Evolutionary conservation across 1,140 invertebrate species (phyloP).

Genomic region (Tribolium madens): DNA sequence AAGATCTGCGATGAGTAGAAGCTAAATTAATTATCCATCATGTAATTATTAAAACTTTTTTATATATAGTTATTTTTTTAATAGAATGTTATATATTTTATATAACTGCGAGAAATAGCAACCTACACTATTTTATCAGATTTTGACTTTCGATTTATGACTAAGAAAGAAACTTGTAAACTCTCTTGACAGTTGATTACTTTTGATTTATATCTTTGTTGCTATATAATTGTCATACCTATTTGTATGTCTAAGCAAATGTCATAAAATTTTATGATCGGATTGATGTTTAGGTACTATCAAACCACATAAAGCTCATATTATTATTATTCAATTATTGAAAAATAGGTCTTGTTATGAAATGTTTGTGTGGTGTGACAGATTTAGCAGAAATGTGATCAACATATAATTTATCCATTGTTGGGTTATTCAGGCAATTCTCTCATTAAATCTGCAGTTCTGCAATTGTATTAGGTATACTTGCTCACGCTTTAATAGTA

Average conservation of each 20-base stretch:
- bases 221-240: not conserved
- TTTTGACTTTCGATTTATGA: not conserved
- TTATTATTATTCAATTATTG: not conserved
- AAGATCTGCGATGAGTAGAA: not conserved
- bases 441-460: too few relatives aligned
- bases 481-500: too few relatives aligned
- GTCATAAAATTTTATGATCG: not conserved
- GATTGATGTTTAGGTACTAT: not conserved
- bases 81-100: not conserved
- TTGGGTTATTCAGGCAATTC: slow-evolving; percentile 23
- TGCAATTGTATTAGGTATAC: too few relatives aligned
- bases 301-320: not conserved
- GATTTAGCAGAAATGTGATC: slow-evolving; percentile 8
- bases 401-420: slow-evolving; percentile 25
- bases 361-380: not conserved
- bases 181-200: too few relatives aligned
- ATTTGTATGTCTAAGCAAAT: too few relatives aligned
- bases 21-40: not conserved
- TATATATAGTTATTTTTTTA: not conserved
- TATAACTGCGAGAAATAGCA: not conserved
- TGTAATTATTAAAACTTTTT: not conserved
- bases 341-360: not conserved
- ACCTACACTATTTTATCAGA: not conserved
- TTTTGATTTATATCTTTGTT: too few relatives aligned
- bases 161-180: not conserved